Percentiles rank a stretch among this genome's conserved stretches.
phyloP scores from a whole-genome alignment of 1,140 invertebrate genomes.

The Drosophila jambulina region DNA sequence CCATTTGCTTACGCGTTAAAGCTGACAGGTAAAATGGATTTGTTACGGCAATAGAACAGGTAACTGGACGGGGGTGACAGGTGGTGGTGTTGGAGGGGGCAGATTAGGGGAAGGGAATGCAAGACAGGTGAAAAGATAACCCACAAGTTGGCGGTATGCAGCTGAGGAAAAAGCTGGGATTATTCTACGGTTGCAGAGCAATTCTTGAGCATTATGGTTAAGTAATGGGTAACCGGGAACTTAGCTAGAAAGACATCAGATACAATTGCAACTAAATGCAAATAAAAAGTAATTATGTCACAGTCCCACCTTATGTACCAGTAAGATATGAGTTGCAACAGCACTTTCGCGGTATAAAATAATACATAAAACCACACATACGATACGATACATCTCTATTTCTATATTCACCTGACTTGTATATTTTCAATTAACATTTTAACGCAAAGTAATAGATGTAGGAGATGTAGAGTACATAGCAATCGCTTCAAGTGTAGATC shows the following conservation, averaged over 20 bases:
- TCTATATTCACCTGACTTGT: background rate
- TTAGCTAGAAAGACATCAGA: background rate
- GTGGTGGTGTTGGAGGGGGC: background rate
- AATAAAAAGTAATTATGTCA: too few relatives aligned
- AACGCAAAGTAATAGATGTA: background rate
- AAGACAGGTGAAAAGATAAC: constrained; percentile 39
- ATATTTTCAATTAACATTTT: background rate
- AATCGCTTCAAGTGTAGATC: background rate
- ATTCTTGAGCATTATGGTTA: background rate
- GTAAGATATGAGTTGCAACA: too few relatives aligned
- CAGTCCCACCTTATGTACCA: too few relatives aligned
- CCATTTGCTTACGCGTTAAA: constrained; percentile 80
- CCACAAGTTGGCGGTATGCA: constrained; percentile 16
- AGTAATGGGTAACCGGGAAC: background rate
- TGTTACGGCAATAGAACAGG: constrained; percentile 75
- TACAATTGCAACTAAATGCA: too few relatives aligned
- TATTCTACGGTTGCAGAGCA: background rate
- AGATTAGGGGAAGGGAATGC: constrained; percentile 13
- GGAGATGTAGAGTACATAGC: background rate
- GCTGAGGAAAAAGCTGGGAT: constrained; percentile 1
- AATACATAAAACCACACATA: too few relatives aligned
- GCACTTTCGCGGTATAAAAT: too few relatives aligned
- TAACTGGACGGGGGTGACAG: constrained; percentile 5
- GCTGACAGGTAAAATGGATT: constrained; percentile 80
- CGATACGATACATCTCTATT: too few relatives aligned